Base-by-base conservation (phyloP, 1,140 invertebrate genomes). In the Gryon sp. region DNA sequence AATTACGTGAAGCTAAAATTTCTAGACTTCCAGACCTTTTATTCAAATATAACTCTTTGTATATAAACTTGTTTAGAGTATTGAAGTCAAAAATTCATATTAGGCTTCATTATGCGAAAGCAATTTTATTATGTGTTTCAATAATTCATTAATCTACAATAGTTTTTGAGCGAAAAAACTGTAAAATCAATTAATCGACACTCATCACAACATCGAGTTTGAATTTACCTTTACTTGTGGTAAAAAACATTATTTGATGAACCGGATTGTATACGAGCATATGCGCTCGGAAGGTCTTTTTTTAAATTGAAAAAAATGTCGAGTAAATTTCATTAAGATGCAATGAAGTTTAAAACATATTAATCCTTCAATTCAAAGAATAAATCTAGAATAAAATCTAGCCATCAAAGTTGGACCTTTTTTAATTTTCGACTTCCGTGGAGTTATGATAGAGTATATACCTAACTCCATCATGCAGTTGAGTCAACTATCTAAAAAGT, bases 1-100 rank as follows among this genome's bases (percentile, higher is more conserved):
- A 28, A 26, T 9, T 70, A 30, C 16, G 19, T 15, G 15, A n/a
- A 36, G 0, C 12, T 18, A 32, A 70, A 9, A 50, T 65, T 20
- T 0, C 4, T 0, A 16, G 8, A 11, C 9, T 70, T 7, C 7
- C 50, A 30, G 5, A 48, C 0, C 24, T 66, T 6, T 38, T 77
- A 14, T 40, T 11, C 4, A 66, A 66, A 48, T 68, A 77, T 18
- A 60, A 77, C 55, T 15, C 7, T 8, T 24, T 55, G 11, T 72
- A 76, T 38, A 16, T 70, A 0, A 0, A 46, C 34, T 57, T 60
- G 8, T 77, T 62, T 43, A 55, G 55, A 7, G 0, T 16, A 16
- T 20, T 76, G 2, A 69, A 76, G 32, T 53, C 62, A 0, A 69
- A 76, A 52, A 62, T 69, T 48, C 60, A 77, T 57, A 20, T 77